phyloP scores from a whole-genome alignment of 2,888 invertebrate genomes.

The Yponomeuta malinellus region DNA sequence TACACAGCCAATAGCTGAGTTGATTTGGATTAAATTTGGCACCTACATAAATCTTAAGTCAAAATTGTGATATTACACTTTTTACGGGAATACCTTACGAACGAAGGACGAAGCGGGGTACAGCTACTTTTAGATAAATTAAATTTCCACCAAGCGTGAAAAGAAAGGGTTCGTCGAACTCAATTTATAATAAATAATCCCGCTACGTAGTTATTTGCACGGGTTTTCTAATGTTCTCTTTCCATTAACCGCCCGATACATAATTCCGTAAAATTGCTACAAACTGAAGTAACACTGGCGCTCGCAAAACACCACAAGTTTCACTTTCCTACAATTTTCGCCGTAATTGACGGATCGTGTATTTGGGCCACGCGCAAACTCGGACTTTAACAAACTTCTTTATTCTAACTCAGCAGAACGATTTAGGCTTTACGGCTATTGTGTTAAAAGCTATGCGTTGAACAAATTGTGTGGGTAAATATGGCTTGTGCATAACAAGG shows the following conservation, averaged over 20 bases:
- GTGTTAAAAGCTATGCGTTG: background rate
- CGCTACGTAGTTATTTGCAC: background rate
- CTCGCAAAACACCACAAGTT: constrained; percentile 4
- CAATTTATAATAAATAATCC: background rate
- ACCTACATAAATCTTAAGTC: too few relatives aligned
- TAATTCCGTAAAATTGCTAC: constrained; percentile 4
- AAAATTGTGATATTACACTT: too few relatives aligned
- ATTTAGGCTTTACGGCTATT: background rate
- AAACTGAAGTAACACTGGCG: background rate
- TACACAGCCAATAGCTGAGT: too few relatives aligned
- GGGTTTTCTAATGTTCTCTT: background rate
- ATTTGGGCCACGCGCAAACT: constrained; percentile 9
- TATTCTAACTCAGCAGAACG: background rate
- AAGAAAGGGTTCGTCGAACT: background rate
- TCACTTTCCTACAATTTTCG: constrained; percentile 11
- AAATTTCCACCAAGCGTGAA: background rate
- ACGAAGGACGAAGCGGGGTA: too few relatives aligned
- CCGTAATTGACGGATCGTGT: constrained; percentile 6
- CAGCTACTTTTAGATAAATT: background rate
- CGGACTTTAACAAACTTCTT: background rate
- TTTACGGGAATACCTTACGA: too few relatives aligned
- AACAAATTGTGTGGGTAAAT: background rate
- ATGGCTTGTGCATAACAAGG: constrained; percentile 22
- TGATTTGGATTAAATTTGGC: too few relatives aligned
- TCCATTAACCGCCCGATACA: background rate